Evolutionary conservation across 2,797 vertebrate genomes (phyloP).

Genomic region (Takifugu ocellatus): DNA sequence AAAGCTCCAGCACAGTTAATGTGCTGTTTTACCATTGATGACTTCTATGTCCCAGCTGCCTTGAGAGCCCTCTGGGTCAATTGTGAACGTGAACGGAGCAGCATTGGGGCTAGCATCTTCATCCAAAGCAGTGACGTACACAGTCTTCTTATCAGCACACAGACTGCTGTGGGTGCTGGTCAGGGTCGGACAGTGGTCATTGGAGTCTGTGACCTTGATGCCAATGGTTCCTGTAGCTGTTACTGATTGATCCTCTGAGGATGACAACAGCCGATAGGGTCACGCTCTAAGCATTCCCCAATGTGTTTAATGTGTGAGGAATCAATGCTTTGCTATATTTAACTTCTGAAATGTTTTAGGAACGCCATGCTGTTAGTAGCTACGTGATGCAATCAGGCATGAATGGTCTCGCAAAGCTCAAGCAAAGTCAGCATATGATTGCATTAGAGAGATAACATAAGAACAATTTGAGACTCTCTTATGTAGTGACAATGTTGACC

Average conservation of each 20-base stretch:
- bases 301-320: not conserved
- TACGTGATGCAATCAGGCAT: too few species aligned
- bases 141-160: conserved; percentile 71
- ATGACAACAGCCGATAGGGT: conserved; percentile 9
- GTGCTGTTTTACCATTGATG: conserved; percentile 77
- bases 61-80: conserved; percentile 72
- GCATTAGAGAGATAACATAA: too few species aligned
- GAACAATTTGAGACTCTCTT: too few species aligned
- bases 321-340: too few species aligned
- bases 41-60: conserved; percentile 79
- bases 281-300: not conserved
- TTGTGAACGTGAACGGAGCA: conserved; percentile 80
- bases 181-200: conserved; percentile 88
- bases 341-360: too few species aligned
- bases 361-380: too few species aligned
- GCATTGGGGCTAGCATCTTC: conserved; percentile 76
- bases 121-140: conserved; percentile 81
- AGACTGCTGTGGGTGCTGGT: conserved; percentile 59
- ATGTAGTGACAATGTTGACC: too few species aligned
- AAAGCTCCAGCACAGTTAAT: not conserved
- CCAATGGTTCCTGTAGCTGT: conserved; percentile 88
- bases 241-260: conserved; percentile 79
- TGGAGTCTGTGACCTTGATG: conserved; percentile 80
- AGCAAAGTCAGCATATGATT: too few species aligned
- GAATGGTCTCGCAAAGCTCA: too few species aligned